Evolutionary conservation across 2,888 invertebrate species (phyloP).

Genomic region (Euzophera pinguis): DNA sequence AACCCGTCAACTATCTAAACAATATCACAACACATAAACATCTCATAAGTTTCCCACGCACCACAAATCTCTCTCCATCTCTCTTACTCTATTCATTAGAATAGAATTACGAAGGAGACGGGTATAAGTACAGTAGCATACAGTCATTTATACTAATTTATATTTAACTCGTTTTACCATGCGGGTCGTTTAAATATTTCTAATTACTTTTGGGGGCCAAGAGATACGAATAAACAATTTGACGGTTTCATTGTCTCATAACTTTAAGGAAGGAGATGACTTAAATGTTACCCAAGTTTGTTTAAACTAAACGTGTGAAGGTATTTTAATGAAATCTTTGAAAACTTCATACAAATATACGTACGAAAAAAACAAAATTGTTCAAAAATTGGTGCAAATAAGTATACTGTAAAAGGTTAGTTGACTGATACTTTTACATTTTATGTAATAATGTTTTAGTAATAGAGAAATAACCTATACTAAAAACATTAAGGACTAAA

Average conservation of each 20-base stretch:
- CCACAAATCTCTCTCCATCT: slow-evolving; percentile 20
- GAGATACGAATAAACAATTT: slow-evolving; percentile 3
- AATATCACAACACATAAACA: slow-evolving; percentile 27
- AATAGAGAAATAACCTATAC: no score
- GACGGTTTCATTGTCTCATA: slow-evolving; percentile 1
- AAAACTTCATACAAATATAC: no score
- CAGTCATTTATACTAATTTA: slow-evolving; percentile 44
- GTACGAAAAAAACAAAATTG: no score
- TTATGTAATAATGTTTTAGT: no score
- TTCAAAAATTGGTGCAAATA: no score
- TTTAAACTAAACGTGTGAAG: not conserved
- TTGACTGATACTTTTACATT: no score
- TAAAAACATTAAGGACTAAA: no score
- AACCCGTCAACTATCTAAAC: slow-evolving; percentile 13
- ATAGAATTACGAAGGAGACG: slow-evolving; percentile 25
- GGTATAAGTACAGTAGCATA: slow-evolving; percentile 15
- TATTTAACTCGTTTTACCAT: slow-evolving; percentile 40
- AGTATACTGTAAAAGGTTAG: no score
- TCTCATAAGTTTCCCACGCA: slow-evolving; percentile 44
- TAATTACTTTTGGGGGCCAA: slow-evolving; percentile 9
- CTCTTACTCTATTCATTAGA: slow-evolving; percentile 24
- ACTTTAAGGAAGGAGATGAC: not conserved
- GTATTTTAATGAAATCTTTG: no score
- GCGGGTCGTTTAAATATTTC: slow-evolving; percentile 30
- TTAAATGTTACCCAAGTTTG: not conserved